Evolutionary conservation across 2,888 invertebrate genomes (phyloP).

Genomic region (Brachypterus glaber): DNA sequence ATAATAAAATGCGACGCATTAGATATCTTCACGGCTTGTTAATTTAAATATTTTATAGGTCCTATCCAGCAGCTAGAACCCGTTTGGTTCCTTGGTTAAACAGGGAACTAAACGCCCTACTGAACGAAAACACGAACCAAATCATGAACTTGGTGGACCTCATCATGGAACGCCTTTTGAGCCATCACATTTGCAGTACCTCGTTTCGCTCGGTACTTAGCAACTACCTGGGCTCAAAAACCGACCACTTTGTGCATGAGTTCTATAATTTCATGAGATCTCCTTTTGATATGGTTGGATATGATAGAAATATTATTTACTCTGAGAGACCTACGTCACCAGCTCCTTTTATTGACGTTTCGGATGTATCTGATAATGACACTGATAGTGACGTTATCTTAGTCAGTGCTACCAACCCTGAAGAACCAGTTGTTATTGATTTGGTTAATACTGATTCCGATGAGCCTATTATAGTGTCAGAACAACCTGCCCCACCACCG

Average conservation of each 20-base stretch:
- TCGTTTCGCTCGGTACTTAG: slow-evolving; percentile 62
- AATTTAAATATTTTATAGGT: slow-evolving; percentile 47
- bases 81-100: slow-evolving; percentile 82
- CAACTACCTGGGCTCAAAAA: slow-evolving; percentile 59
- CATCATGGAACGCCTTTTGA: slow-evolving; percentile 59
- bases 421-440: slow-evolving; percentile 29
- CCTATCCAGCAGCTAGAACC: slow-evolving; percentile 70
- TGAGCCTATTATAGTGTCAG: slow-evolving; percentile 30
- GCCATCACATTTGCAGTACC: slow-evolving; percentile 55
- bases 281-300: slow-evolving; percentile 77
- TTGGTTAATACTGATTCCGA: slow-evolving; percentile 31
- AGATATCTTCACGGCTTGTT: no score
- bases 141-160: slow-evolving; percentile 55
- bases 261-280: slow-evolving; percentile 78
- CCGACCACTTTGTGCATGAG: slow-evolving; percentile 85
- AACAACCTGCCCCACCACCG: slow-evolving; percentile 17
- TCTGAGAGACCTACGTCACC: slow-evolving; percentile 34
- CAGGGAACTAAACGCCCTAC: slow-evolving; percentile 70
- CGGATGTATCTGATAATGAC: slow-evolving; percentile 30
- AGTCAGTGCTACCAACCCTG: slow-evolving; percentile 25
- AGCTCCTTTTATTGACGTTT: slow-evolving; percentile 24
- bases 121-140: slow-evolving; percentile 54
- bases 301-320: slow-evolving; percentile 63
- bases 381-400: slow-evolving; percentile 36
- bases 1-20: no score